These are phyloP conservation scores for Dicrostonyx torquatus DNA, from an alignment of 2,797 vertebrate species.

Conservation along the genomic window DNA sequence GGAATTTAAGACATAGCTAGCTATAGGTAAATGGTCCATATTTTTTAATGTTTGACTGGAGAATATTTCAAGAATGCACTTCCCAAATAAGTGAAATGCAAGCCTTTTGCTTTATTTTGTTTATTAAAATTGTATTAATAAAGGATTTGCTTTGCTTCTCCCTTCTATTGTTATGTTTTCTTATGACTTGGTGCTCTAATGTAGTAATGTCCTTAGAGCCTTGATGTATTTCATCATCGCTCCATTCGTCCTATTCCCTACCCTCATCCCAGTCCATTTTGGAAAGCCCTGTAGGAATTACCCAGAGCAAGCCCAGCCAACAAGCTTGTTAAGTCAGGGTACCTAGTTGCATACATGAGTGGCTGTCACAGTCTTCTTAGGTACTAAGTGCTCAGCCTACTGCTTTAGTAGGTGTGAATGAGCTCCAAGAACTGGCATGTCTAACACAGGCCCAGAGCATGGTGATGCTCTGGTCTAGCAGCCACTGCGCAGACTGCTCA, in stretches of 20 bases:
- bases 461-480: background rate
- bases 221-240: conserved; percentile 6
- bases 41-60: background rate
- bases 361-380: background rate
- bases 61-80: background rate
- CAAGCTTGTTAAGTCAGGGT: background rate
- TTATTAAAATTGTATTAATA: background rate
- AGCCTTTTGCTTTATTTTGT: background rate
- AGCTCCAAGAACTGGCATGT: background rate
- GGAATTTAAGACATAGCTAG: background rate
- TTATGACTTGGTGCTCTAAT: conserved; percentile 6
- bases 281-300: background rate
- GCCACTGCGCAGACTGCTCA: background rate
- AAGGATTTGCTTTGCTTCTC: background rate
- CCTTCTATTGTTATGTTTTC: background rate
- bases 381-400: background rate
- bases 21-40: background rate
- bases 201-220: background rate
- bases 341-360: background rate
- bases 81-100: conserved; percentile 20
- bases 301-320: background rate
- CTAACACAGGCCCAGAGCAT: background rate
- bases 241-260: background rate
- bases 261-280: background rate
- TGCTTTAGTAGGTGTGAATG: background rate